Evolutionary conservation across 1,140 invertebrate genomes (phyloP), one percentile per base, ranked within the genome.

Genomic region (Calephelis virginiensis): DNA sequence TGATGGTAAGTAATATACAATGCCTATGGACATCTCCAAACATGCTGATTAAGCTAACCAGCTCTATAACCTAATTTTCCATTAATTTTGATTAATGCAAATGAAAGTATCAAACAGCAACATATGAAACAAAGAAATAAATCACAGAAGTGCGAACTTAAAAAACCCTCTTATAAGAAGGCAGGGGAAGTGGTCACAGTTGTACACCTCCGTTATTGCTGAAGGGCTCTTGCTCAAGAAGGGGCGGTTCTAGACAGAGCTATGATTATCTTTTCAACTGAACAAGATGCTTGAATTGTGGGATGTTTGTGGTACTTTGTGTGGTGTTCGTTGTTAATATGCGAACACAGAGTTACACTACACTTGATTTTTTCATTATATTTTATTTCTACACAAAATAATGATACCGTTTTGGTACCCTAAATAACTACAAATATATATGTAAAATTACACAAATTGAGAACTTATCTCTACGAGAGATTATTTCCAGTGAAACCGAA

Each of bases 121-220:
- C 17, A 17, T 10, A 37, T 53, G 8, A 56, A 56, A 28, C 50
- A 17, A 56, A 28, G 28, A 17, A 12, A 12, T 28, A 37, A 17
- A 37, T 37, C 17, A 56, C 17, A 56, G 17, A 37, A 11, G 7
- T 56, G 10, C 17, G 17, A 28, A 56, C 53, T 28, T 56, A 14
- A 56, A 28, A 56, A 56, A 56, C 53, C 50, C 17, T 56, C 50
- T 56, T 14, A 37, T 56, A 63, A 47, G 49, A 47, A 47, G 67
- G 50, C 40, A 43, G 71, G 50, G 12, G 69, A 47, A 67, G 43
- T 66, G 68, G 71, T 53, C 66, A 72, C 70, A 72, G 70, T 68
- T 62, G 68, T 60, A 64, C 63, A 70, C 71, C 71, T 68, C 70
- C 49, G 66, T 68, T 74, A 76, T 76, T 76, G 67, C 62, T 74